Evolutionary conservation across 2,797 vertebrate species (phyloP), one percentile per base, ranked within the genome.

Genomic region (Gallinago nigripennis): DNA sequence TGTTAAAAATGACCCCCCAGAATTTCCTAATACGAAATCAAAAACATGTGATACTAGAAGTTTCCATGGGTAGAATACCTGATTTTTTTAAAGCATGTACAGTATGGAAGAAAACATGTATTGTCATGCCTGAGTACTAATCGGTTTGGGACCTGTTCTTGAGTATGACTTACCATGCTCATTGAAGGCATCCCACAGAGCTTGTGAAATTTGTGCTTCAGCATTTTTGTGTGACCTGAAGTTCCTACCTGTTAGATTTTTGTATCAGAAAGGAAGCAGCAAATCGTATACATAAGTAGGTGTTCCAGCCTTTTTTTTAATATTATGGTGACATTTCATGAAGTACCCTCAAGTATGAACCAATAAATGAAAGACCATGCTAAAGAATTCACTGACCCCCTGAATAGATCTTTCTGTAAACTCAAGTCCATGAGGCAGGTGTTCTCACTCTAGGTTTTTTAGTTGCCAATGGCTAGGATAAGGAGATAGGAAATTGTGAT

Each of bases 1-100:
- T 77, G 5, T 3, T 68, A 21, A 72, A 81, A 72, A 19, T 33
- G 19, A 2, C 2, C 0, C 0, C 2, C 11, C 1, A 2, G 50
- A 60, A 19, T 56, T 91, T 80, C n/a, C 35, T 28, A 69, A 86
- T 45, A 20, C 4, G 70, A 24, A 39, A 21, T 24, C 0, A 57
- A 81, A 69, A 48, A 0, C 7, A 5, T 8, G 13, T 25, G 8
- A 43, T 43, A 58, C 1, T 65, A 53, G 15, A 76, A 16, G 2
- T 37, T 76, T n/a, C 28, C 18, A 24, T 18, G 5, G 33, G 28
- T 60, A 91, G 63, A 82, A 56, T 18, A 45, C 1, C 4, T 25
- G 17, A 20, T 53, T 21, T 53, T 75, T 75, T 73, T 8, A 46
- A 54, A 63, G 2, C 6, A 63, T 19, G 8, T 27, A 27, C 8